Evolutionary conservation across 2,888 invertebrate species (phyloP).

Genomic region (Drosophila atripex): DNA sequence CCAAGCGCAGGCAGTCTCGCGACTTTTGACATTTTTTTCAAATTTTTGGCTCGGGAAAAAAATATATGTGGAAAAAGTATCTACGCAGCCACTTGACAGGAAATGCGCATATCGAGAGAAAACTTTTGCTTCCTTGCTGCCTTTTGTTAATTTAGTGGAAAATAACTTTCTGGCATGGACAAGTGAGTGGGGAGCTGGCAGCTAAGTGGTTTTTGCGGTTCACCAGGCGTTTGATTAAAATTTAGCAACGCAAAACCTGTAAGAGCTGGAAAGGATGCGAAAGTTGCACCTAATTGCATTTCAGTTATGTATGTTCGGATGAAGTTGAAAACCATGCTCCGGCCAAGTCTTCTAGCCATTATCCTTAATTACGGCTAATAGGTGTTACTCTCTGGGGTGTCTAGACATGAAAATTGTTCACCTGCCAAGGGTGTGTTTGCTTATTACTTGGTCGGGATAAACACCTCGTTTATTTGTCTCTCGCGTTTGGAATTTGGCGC

Average conservation of each 20-base stretch:
- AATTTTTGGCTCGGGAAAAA: slow-evolving; percentile 11
- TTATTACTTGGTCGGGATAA: slow-evolving; percentile 25
- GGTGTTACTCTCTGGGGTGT: slow-evolving; percentile 38
- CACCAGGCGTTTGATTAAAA: slow-evolving; percentile 18
- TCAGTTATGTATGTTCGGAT: neutral
- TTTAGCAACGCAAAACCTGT: neutral
- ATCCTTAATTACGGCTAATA: slow-evolving; percentile 15
- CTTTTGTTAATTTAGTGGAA: slow-evolving; percentile 70
- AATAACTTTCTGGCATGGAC: slow-evolving; percentile 57
- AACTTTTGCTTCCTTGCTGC: slow-evolving; percentile 20
- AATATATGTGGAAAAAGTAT: slow-evolving; percentile 34
- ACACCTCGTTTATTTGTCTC: slow-evolving; percentile 34
- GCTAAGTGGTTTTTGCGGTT: slow-evolving; percentile 12
- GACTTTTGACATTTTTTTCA: slow-evolving; percentile 46
- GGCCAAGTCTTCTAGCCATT: slow-evolving; percentile 20
- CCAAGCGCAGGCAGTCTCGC: slow-evolving; percentile 21
- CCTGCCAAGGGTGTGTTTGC: slow-evolving; percentile 19
- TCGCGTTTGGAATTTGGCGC: neutral
- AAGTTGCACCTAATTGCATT: slow-evolving; percentile 12
- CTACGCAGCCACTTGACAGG: slow-evolving; percentile 53
- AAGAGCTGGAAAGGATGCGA: neutral
- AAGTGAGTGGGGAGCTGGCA: slow-evolving; percentile 10
- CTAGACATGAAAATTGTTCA: slow-evolving; percentile 49
- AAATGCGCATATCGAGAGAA: slow-evolving; percentile 59
- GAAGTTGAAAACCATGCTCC: slow-evolving; percentile 5